Evolutionary conservation across 2,113 vertebrate genomes (phyloP).

Genomic region (Suricata suricatta): DNA sequence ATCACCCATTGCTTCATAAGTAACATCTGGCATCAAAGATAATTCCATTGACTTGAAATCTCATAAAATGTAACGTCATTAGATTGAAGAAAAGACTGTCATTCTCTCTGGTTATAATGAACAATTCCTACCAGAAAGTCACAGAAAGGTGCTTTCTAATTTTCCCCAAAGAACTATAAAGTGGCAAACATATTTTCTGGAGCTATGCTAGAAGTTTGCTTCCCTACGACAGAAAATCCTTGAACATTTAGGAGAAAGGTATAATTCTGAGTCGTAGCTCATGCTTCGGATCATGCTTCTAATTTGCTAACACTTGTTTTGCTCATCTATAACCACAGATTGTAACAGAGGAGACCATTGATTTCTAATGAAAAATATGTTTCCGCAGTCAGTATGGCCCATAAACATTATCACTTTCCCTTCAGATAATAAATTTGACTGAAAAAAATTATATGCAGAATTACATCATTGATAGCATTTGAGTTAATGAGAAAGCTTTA

Average conservation of each 20-base stretch:
- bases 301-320: slow-evolving; percentile 54
- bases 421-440: slow-evolving; percentile 66
- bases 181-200: slow-evolving; percentile 38
- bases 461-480: slow-evolving; percentile 71
- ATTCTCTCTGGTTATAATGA: slow-evolving; percentile 70
- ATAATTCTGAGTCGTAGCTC: neutral
- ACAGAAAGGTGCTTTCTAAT: slow-evolving; percentile 57
- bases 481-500: slow-evolving; percentile 60
- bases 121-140: slow-evolving; percentile 51
- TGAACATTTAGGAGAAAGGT: slow-evolving; percentile 36
- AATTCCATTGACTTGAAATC: slow-evolving; percentile 75
- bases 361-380: slow-evolving; percentile 74
- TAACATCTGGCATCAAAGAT: slow-evolving; percentile 78
- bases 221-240: neutral
- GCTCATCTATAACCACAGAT: slow-evolving; percentile 58
- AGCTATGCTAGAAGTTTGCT: slow-evolving; percentile 26
- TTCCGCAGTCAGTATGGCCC: slow-evolving; percentile 13
- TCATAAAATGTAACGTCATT: slow-evolving; percentile 78
- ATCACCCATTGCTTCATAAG: slow-evolving; percentile 67
- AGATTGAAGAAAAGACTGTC: slow-evolving; percentile 69
- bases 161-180: slow-evolving; percentile 31
- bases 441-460: slow-evolving; percentile 40
- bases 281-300: neutral
- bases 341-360: slow-evolving; percentile 46
- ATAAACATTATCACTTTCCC: slow-evolving; percentile 60